These are phyloP conservation scores for Vanacampus margaritifer DNA, from an alignment of 2,113 vertebrate species.

Conservation along the genomic window DNA sequence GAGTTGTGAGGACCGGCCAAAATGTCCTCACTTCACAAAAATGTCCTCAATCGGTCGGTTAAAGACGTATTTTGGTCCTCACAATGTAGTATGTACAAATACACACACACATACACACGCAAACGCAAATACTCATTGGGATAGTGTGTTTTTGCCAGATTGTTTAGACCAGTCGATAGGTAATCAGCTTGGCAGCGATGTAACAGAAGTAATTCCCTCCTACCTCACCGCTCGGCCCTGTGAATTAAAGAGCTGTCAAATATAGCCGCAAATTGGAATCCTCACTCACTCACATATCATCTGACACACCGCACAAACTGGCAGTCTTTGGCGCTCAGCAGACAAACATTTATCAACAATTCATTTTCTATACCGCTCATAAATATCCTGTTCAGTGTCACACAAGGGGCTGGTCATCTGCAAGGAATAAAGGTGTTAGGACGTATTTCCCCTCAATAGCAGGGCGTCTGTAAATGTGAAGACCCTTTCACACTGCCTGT, in stretches of 20 bases:
- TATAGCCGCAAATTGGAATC: slow-evolving; percentile 57
- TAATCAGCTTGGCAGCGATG: slow-evolving; percentile 61
- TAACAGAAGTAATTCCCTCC: slow-evolving; percentile 61
- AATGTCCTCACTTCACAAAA: no score
- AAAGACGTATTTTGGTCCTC: no score
- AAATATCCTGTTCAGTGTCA: background rate
- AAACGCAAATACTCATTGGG: background rate
- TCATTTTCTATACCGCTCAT: background rate
- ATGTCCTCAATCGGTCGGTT: no score
- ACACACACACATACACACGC: background rate
- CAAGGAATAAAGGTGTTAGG: background rate
- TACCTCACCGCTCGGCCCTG: slow-evolving; percentile 34
- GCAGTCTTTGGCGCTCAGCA: background rate
- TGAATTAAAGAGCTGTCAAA: slow-evolving; percentile 62
- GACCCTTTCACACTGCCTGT: no score
- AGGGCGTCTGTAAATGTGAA: no score
- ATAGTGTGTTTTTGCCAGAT: slow-evolving; percentile 17
- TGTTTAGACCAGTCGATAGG: slow-evolving; percentile 62
- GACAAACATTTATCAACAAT: background rate
- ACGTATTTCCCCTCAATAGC: background rate
- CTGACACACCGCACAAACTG: slow-evolving; percentile 6
- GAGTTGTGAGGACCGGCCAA: no score
- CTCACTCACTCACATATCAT: slow-evolving; percentile 15
- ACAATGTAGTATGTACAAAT: no score
- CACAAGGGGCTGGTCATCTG: background rate